Evolutionary conservation across 1,140 invertebrate genomes (phyloP).

Genomic region (Megalonaias nervosa): DNA sequence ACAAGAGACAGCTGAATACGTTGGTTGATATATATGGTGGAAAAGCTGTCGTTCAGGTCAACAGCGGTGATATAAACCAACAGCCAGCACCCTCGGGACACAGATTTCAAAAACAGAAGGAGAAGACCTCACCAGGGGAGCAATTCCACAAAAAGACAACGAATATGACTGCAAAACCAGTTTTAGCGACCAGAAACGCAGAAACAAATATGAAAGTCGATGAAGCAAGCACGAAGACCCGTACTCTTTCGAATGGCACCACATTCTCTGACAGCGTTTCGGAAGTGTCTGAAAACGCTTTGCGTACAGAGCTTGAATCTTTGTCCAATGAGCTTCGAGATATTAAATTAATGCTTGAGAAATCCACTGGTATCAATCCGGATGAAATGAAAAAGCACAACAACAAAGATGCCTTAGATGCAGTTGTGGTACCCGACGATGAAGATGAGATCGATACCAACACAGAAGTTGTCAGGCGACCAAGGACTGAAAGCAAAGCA

Average conservation of each 20-base stretch:
- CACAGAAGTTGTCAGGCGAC: too few species aligned
- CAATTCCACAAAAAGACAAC: not conserved
- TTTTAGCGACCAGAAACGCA: conserved; percentile 9
- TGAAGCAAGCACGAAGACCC: conserved; percentile 16
- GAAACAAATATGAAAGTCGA: conserved; percentile 27
- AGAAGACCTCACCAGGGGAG: too few species aligned
- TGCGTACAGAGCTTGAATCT: conserved; percentile 25
- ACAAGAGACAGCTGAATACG: conserved; percentile 27
- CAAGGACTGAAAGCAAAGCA: not conserved
- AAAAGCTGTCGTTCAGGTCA: conserved; percentile 3
- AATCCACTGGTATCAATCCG: conserved; percentile 15
- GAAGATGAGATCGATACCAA: not conserved
- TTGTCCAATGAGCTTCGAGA: conserved; percentile 30
- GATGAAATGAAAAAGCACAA: not conserved
- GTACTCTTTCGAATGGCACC: conserved; percentile 15
- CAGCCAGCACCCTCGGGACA: too few species aligned
- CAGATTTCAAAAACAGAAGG: too few species aligned
- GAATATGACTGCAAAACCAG: conserved; percentile 1
- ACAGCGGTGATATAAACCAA: not conserved
- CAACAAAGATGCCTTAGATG: not conserved
- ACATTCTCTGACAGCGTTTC: conserved; percentile 16
- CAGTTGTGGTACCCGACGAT: conserved; percentile 13
- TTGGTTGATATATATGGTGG: conserved; percentile 15
- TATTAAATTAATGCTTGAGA: conserved; percentile 30
- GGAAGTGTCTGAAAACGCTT: conserved; percentile 22